phyloP scores from a whole-genome alignment of 2,888 invertebrate species.

The Lomographa bimaculata region DNA sequence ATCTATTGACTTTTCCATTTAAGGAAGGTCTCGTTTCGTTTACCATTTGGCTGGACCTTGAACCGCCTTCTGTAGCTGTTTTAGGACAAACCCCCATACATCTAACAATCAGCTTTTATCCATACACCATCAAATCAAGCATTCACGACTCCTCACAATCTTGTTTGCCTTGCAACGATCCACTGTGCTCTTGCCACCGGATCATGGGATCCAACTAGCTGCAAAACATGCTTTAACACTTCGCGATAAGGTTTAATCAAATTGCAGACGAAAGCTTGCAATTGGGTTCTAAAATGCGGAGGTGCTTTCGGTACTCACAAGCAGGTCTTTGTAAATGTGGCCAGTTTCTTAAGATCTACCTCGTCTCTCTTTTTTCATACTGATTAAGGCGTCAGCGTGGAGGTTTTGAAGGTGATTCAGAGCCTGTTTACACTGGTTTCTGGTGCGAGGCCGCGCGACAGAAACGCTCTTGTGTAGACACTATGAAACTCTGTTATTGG shows the following conservation, averaged over 20 bases:
- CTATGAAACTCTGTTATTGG: slow-evolving; percentile 78
- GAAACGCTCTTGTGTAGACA: slow-evolving; percentile 72
- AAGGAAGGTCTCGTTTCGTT: slow-evolving; percentile 11
- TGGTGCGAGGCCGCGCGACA: slow-evolving; percentile 71
- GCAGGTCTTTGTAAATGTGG: slow-evolving; percentile 70
- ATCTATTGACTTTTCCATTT: slow-evolving; percentile 23
- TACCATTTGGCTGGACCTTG: slow-evolving; percentile 19
- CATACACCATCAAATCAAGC: slow-evolving; percentile 63
- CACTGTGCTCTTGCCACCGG: slow-evolving; percentile 45
- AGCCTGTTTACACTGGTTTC: slow-evolving; percentile 53
- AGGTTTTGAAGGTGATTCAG: slow-evolving; percentile 36
- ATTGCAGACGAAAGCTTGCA: slow-evolving; percentile 54
- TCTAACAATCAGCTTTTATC: slow-evolving; percentile 50
- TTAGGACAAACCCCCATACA: slow-evolving; percentile 34
- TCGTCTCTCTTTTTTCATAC: slow-evolving; percentile 45
- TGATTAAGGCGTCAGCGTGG: slow-evolving; percentile 37
- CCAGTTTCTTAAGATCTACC: slow-evolving; percentile 61
- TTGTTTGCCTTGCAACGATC: slow-evolving; percentile 75
- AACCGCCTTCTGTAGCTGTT: slow-evolving; percentile 18
- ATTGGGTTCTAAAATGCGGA: slow-evolving; percentile 71
- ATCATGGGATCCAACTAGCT: slow-evolving; percentile 31
- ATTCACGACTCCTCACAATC: slow-evolving; percentile 69
- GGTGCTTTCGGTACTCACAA: slow-evolving; percentile 75
- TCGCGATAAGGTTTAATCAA: slow-evolving; percentile 45
- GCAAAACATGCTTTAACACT: slow-evolving; percentile 57